Percentiles rank a stretch among this genome's conserved stretches.
Evolutionary conservation across 2,113 vertebrate species (phyloP).

Genomic region (Lophochroa leadbeateri): DNA sequence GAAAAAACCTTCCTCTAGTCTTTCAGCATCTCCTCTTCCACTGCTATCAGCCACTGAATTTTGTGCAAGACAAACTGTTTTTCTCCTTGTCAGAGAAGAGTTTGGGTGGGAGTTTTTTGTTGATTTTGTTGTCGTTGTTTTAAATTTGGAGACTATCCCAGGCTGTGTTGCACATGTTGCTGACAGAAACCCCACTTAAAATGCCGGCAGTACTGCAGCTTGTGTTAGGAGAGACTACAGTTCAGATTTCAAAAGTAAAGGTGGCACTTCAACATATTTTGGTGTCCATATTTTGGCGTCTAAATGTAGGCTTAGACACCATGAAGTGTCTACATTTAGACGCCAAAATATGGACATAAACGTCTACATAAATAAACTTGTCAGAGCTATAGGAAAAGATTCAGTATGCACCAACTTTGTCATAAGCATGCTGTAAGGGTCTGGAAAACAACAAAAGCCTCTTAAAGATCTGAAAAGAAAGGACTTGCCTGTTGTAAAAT

Average conservation of each 20-base stretch:
- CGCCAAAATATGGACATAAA: not conserved
- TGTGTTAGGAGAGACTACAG: not conserved
- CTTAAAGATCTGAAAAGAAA: not conserved
- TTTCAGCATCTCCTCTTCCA: not conserved
- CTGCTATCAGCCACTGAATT: not conserved
- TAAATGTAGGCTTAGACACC: too few species aligned
- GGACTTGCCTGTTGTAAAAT: not conserved
- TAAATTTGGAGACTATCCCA: not conserved
- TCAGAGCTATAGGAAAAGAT: not conserved
- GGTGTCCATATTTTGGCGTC: too few species aligned
- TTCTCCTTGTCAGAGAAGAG: not conserved
- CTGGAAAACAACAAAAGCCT: not conserved
- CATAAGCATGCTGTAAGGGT: not conserved
- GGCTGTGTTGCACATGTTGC: not conserved
- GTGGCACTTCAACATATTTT: not conserved
- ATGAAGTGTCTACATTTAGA: too few species aligned
- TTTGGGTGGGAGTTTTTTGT: not conserved
- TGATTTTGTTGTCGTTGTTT: not conserved
- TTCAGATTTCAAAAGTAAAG: not conserved
- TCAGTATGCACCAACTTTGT: not conserved
- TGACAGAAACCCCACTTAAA: not conserved
- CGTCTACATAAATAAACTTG: not conserved
- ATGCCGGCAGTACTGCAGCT: not conserved
- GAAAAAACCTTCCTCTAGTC: not conserved
- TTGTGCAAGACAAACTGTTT: not conserved